A percentile compares a stretch with the other conserved stretches of the same genome.
Conservation (phyloP, 2,888 invertebrate genomes). For the Rapana venosa region DNA sequence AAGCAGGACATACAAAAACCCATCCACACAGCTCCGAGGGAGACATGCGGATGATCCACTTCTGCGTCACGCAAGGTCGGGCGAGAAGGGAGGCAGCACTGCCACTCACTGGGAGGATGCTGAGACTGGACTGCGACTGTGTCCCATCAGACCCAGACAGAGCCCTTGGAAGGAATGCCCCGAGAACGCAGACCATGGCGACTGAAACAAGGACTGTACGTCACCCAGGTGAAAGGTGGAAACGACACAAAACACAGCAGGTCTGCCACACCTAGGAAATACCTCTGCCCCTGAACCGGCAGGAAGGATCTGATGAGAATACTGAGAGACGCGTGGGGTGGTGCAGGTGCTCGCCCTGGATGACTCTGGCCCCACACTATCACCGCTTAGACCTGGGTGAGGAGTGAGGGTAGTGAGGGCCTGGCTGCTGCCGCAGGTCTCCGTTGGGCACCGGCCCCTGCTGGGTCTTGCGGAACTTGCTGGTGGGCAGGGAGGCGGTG, state of each 20-base stretch:
- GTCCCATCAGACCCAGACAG: not conserved
- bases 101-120: too few species aligned
- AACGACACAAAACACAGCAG: too few species aligned
- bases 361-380: not conserved
- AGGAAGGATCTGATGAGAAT: not conserved
- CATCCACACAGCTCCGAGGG: too few species aligned
- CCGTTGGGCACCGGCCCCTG: constrained; percentile 24
- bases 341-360: not conserved
- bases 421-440: not conserved
- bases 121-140: not conserved
- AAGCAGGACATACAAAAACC: too few species aligned
- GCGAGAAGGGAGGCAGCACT: not conserved
- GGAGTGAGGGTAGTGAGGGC: not conserved
- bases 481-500: constrained; percentile 14
- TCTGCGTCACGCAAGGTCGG: not conserved
- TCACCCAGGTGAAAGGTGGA: not conserved
- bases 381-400: not conserved
- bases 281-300: too few species aligned
- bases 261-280: too few species aligned
- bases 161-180: not conserved
- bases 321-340: not conserved
- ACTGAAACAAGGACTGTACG: constrained; percentile 3
- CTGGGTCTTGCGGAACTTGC: constrained; percentile 21
- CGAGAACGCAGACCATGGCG: not conserved
- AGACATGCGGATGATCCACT: too few species aligned